Evolutionary conservation across 2,888 invertebrate genomes (phyloP).

Genomic region (Agriopis aurantiaria): DNA sequence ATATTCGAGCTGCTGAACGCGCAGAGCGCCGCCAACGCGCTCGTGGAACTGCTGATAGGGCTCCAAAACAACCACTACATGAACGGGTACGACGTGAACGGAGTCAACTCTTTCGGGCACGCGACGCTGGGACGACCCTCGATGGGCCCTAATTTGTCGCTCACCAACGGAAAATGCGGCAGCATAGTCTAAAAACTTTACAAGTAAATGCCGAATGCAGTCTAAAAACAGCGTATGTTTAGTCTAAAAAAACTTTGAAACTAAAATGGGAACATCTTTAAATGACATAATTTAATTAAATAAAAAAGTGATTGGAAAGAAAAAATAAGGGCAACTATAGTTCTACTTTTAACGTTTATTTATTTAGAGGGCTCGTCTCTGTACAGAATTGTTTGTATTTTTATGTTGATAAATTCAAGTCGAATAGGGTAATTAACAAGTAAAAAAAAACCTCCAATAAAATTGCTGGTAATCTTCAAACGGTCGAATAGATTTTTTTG

Average conservation of each 20-base stretch:
- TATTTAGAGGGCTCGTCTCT: too few species aligned
- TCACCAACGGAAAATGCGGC: conserved; percentile 80
- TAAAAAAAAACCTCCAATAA: too few species aligned
- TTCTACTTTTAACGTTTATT: too few species aligned
- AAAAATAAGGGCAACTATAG: neutral
- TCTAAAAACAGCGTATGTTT: conserved; percentile 4
- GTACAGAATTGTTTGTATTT: too few species aligned
- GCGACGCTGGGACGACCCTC: conserved; percentile 69
- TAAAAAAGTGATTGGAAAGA: neutral
- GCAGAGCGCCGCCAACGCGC: conserved; percentile 77
- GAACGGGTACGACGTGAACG: conserved; percentile 67
- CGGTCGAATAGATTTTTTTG: too few species aligned
- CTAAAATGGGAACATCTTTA: conserved; percentile 4
- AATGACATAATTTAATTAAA: neutral
- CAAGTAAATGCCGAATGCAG: neutral
- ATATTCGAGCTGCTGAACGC: conserved; percentile 79
- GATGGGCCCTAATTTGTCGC: conserved; percentile 69
- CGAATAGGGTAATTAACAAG: too few species aligned
- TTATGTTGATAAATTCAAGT: too few species aligned
- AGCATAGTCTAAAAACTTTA: conserved; percentile 71
- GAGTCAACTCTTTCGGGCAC: conserved; percentile 63
- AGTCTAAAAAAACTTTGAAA: neutral
- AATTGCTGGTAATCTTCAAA: too few species aligned
- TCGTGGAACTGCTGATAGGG: conserved; percentile 78
- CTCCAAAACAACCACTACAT: conserved; percentile 81